A percentile compares a stretch with the other conserved stretches of the same genome.
phyloP scores from a whole-genome alignment of 2,888 invertebrate genomes.

The Gandaritis pyraliata region DNA sequence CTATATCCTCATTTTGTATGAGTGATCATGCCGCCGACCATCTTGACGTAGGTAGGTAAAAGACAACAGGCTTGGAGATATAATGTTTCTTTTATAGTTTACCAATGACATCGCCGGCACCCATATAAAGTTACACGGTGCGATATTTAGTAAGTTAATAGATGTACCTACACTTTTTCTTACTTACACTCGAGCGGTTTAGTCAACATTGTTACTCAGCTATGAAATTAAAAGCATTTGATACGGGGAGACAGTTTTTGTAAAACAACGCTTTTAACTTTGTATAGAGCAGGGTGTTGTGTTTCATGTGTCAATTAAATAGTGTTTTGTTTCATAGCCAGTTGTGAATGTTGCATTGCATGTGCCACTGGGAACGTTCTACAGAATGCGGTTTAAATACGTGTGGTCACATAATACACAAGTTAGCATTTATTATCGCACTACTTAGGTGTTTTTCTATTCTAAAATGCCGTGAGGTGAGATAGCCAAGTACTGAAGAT shows the following conservation, averaged over 20 bases:
- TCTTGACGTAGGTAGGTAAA: conserved; percentile 57
- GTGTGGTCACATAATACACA: too few relatives aligned
- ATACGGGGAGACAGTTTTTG: conserved; percentile 71
- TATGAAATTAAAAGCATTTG: conserved; percentile 68
- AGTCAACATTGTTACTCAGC: conserved; percentile 65
- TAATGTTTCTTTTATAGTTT: conserved; percentile 69
- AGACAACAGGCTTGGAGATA: conserved; percentile 57
- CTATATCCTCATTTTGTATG: conserved; percentile 58
- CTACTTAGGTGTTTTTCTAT: neutral
- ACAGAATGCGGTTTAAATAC: neutral
- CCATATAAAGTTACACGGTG: conserved; percentile 74
- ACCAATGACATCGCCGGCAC: conserved; percentile 75
- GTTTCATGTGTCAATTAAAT: conserved; percentile 51
- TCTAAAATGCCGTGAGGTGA: neutral
- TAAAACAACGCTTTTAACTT: conserved; percentile 57
- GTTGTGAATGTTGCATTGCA: conserved; percentile 12
- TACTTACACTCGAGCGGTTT: conserved; percentile 66
- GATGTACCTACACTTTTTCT: conserved; percentile 64
- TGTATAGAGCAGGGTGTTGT: conserved; percentile 48
- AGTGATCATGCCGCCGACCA: conserved; percentile 58
- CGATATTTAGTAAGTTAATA: conserved; percentile 73
- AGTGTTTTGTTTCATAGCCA: conserved; percentile 41
- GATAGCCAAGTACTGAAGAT: neutral
- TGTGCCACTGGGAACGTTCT: neutral
- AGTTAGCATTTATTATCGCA: too few relatives aligned